Percentiles rank a stretch among this genome's conserved stretches.
These are phyloP conservation scores for Bucco capensis DNA, from an alignment of 2,113 vertebrate species.

Conservation along the genomic window DNA sequence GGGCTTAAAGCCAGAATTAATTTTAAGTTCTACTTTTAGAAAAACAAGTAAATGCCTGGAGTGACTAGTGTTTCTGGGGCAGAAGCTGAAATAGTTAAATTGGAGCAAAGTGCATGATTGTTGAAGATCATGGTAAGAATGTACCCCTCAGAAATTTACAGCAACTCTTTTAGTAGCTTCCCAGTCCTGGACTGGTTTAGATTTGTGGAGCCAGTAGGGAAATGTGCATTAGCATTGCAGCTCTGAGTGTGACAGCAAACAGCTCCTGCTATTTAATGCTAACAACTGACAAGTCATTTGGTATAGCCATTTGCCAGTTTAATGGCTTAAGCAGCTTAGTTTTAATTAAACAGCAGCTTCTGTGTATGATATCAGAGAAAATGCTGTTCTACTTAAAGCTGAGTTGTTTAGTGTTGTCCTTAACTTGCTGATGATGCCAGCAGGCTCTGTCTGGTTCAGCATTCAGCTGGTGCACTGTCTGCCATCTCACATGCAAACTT, in stretches of 20 bases:
- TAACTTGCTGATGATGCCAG: not conserved
- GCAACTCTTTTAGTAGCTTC: slow-evolving; percentile 1
- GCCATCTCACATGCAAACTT: not conserved
- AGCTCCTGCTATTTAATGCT: slow-evolving; percentile 3
- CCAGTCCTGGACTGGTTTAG: not conserved
- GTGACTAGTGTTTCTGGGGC: not conserved
- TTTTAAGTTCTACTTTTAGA: not conserved
- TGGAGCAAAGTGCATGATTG: not conserved
- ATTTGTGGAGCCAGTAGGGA: slow-evolving; percentile 1
- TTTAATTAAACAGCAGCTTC: slow-evolving; percentile 61
- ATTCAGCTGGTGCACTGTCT: not conserved
- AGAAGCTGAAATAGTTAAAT: not conserved
- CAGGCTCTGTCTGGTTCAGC: not conserved
- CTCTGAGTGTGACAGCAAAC: slow-evolving; percentile 26
- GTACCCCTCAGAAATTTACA: not conserved
- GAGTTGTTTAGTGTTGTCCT: not conserved
- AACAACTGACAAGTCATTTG: slow-evolving; percentile 32
- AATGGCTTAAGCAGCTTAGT: slow-evolving; percentile 60
- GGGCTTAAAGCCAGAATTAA: not conserved
- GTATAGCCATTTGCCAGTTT: slow-evolving; percentile 52
- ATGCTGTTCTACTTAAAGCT: slow-evolving; percentile 7
- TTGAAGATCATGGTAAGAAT: not conserved
- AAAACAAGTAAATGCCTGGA: not conserved
- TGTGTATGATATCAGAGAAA: slow-evolving; percentile 14
- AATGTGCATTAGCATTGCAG: not conserved